Base-by-base conservation (phyloP, 2,888 invertebrate genomes). In the Villa cingulata region DNA sequence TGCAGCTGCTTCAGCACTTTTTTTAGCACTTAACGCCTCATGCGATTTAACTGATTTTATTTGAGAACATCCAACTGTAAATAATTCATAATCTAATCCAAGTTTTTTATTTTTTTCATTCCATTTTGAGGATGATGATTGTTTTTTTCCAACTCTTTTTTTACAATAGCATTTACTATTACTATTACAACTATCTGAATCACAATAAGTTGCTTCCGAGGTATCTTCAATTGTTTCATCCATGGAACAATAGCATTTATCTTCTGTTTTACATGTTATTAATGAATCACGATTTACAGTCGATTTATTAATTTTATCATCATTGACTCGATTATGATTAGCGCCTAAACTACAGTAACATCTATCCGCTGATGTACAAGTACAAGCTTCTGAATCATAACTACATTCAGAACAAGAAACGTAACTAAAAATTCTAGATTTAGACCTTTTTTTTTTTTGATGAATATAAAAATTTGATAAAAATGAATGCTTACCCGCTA, bases 381-480 rank as follows among this genome's bases (percentile, higher is more conserved):
- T 80, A 60, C 88, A 88, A 15, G 86, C 83, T 57, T 88, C 88
- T 3, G 86, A 87, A 60, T 89, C 88, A 61, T 81, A 83, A 54
- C 81, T 80, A 62, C 90, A 90, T 65, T 90, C 90, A 38, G 88
- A 88, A 63, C 88, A 90, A 3, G 87, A 86, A 1, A 88, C 86
- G 61, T 88, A 88, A 9, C 69, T 69, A 17, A 20, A 17, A 45
- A 20, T 20, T n/a, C 27, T 20, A n/a, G 12, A 16, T 37, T 32
- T 15, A 18, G 18, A 37, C 7, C 12, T 18, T 36, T 27, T 32
- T 18, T n/a, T 23, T 36, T 46, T 37, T 17, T n/a, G 40, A 42
- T 46, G 37, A 43, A 20, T 23, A 16, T 16, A 23, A 46, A 41
- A n/a, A 15, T 16, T 27, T 19, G 14, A 19, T 37, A 17, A 50